Evolutionary conservation across 2,888 invertebrate genomes (phyloP).

Genomic region (Mythimna vitellina): DNA sequence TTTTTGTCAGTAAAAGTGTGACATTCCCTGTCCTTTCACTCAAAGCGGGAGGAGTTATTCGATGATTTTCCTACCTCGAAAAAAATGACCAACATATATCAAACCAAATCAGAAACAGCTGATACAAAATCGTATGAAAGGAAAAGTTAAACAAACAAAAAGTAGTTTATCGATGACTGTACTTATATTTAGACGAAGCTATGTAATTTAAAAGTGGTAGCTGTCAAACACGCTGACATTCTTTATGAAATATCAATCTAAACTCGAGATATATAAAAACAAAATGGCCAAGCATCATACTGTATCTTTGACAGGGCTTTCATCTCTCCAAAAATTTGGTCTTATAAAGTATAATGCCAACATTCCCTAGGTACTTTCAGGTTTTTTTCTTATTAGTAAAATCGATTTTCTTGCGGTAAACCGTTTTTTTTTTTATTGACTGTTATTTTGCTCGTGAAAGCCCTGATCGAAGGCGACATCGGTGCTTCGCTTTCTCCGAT

Average conservation of each 20-base stretch:
- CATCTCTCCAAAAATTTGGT: not conserved
- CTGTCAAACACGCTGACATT: constrained; percentile 56
- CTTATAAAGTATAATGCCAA: not conserved
- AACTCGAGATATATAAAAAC: constrained; percentile 38
- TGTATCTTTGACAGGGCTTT: constrained; percentile 34
- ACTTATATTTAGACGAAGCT: constrained; percentile 37
- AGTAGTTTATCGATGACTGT: constrained; percentile 32
- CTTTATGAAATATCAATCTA: constrained; percentile 61
- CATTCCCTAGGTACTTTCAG: not conserved
- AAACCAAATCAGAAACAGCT: not conserved
- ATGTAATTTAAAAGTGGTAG: constrained; percentile 57
- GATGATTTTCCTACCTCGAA: too few species aligned
- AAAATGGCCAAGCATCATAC: constrained; percentile 34
- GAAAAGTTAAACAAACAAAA: constrained; percentile 16
- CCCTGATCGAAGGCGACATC: constrained; percentile 57
- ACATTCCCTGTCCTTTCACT: too few species aligned
- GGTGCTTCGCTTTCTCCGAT: constrained; percentile 79
- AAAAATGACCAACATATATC: too few species aligned
- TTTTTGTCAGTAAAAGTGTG: too few species aligned
- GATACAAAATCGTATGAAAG: not conserved
- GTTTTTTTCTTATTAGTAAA: not conserved
- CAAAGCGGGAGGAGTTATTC: too few species aligned
- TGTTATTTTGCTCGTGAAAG: constrained; percentile 17
- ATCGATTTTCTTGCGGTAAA: not conserved
- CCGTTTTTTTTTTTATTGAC: not conserved